Evolutionary conservation across 2,888 invertebrate species (phyloP).

Genomic region (Caradrina kadenii): DNA sequence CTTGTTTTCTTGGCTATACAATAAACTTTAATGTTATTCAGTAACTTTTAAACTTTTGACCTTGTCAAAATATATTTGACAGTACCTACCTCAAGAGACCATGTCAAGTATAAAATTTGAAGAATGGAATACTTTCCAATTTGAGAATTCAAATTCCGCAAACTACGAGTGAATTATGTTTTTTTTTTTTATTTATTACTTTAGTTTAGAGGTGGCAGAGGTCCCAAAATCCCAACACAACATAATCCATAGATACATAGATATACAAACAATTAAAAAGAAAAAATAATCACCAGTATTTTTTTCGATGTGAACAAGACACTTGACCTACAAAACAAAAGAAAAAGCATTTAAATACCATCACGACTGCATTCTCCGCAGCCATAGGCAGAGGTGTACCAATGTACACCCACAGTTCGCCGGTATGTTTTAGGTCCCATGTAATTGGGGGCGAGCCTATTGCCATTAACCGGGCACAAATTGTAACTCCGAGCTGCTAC

Average conservation of each 20-base stretch:
- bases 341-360: too few relatives aligned
- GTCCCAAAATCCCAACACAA: not conserved
- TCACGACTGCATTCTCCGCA: too few relatives aligned
- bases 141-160: slow-evolving; percentile 8
- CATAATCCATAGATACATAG: not conserved
- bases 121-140: slow-evolving; percentile 22
- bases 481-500: too few relatives aligned
- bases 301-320: too few relatives aligned
- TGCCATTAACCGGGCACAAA: too few relatives aligned
- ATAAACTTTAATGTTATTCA: not conserved
- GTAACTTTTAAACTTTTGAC: slow-evolving; percentile 10
- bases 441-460: too few relatives aligned
- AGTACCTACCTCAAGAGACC: slow-evolving; percentile 37
- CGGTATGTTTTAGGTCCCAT: too few relatives aligned
- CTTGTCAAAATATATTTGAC: slow-evolving; percentile 20
- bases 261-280: not conserved
- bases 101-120: slow-evolving; percentile 32
- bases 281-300: not conserved
- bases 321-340: too few relatives aligned
- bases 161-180: slow-evolving; percentile 4
- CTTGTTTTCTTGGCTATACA: not conserved
- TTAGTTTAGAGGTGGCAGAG: not conserved
- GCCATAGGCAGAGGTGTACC: too few relatives aligned
- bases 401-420: too few relatives aligned
- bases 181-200: slow-evolving; percentile 4